phyloP scores from a whole-genome alignment of 2,888 invertebrate genomes.

The Mechanitis messenoides region DNA sequence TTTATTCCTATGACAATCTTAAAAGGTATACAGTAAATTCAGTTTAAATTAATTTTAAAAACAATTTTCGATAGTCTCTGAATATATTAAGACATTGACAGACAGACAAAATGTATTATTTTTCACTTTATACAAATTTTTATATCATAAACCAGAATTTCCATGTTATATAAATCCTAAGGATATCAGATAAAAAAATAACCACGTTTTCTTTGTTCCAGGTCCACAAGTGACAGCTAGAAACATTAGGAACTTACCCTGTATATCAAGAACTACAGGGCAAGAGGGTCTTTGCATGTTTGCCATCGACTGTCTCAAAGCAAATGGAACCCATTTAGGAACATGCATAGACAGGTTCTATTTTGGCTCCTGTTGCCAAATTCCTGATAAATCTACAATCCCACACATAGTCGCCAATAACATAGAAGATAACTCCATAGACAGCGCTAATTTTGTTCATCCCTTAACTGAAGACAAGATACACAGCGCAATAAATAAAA shows the following conservation, averaged over 20 bases:
- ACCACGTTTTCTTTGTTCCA: constrained; percentile 44
- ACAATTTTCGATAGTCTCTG: no score
- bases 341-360: constrained; percentile 96
- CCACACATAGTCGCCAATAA: constrained; percentile 78
- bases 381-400: constrained; percentile 74
- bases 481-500: constrained; percentile 38
- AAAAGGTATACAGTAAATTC: no score
- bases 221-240: constrained; percentile 86
- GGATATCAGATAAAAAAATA: no score
- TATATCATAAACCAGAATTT: no score
- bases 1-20: no score
- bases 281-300: constrained; percentile 95
- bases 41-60: no score
- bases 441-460: constrained; percentile 67
- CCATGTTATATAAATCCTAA: no score
- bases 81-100: no score
- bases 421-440: constrained; percentile 78
- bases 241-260: constrained; percentile 92
- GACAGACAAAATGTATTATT: no score
- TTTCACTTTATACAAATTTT: no score
- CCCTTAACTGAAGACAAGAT: constrained; percentile 61
- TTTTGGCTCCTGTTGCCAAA: constrained; percentile 93
- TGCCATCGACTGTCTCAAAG: constrained; percentile 92
- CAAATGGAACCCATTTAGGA: constrained; percentile 93
- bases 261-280: constrained; percentile 87